Base-by-base conservation (phyloP, 2,113 vertebrate species). In the Andinoacara biseriatus region DNA sequence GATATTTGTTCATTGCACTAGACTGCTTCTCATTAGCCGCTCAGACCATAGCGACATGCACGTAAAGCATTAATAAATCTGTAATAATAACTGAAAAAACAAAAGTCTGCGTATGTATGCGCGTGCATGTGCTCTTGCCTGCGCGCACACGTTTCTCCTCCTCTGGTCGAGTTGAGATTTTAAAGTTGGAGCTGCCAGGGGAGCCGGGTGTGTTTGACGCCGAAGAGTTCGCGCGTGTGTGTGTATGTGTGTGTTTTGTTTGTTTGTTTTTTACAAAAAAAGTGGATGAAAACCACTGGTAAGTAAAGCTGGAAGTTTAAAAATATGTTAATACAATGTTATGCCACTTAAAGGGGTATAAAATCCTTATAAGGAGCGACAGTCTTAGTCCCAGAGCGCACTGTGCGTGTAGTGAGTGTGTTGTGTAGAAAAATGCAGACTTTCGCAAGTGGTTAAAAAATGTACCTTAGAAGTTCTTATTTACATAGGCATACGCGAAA, bases 161-260 rank as follows among this genome's bases (percentile, higher is more conserved):
- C 60, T 54, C 57, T 3, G 74, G 26, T 22, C 31, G 43, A 58
- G 79, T 62, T 83, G 11, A 49, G 35, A 77, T 89, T 67, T 83
- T 40, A 78, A 86, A 91, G 74, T 88, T 87, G 60, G 46, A 86
- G 75, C 56, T 61, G 74, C 17, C n/a, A 26, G 46, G 35, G 56
- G 26, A 79, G 5, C 20, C 10, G 4, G 2, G 17, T 24, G 46
- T 58, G 76, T 72, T 3, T 26, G 18, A 74, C 54, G 43, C 22
- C 2, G 26, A 26, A n/a, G 17, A 46, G 3, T 9, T 11, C 1
- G 6, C 0, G 43, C 24, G 31, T 20, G 40, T 35, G 8, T 7
- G n/a, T 58, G 26, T 46, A 11, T 46, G 63, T 10, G 35, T 38
- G 33, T 35, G 33, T 35, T 38, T 38, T 57, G 3, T 7, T 43